A percentile compares a stretch with the other conserved stretches of the same genome.
Evolutionary conservation across 2,113 vertebrate species (phyloP).

Genomic region (Ammodytes dubius): DNA sequence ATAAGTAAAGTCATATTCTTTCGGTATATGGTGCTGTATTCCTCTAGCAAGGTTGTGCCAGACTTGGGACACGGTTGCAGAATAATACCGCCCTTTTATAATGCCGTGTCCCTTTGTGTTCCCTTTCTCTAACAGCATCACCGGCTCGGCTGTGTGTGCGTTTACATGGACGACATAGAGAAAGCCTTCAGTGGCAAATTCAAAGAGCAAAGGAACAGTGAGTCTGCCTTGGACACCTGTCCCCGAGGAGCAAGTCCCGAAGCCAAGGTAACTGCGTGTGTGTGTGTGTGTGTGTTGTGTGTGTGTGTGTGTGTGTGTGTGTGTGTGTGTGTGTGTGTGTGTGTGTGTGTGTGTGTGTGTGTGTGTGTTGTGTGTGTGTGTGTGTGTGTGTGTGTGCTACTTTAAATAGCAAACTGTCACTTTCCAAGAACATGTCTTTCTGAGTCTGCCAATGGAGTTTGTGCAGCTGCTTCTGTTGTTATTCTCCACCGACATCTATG

Average conservation of each 20-base stretch:
- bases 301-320: no score
- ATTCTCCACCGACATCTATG: constrained; percentile 40
- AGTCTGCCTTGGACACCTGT: constrained; percentile 92
- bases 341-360: no score
- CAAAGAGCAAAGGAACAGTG: constrained; percentile 91
- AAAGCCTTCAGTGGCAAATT: constrained; percentile 92
- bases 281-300: no score
- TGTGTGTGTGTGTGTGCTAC: constrained; percentile 2
- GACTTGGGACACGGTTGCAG: no score
- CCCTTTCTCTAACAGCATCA: constrained; percentile 86
- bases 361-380: no score
- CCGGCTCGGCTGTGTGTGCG: constrained; percentile 94
- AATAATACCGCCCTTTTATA: background rate
- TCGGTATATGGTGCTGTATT: background rate
- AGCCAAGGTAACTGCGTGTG: constrained; percentile 85
- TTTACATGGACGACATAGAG: constrained; percentile 98
- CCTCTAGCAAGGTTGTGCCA: background rate
- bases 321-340: no score
- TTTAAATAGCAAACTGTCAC: constrained; percentile 54
- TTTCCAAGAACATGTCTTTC: constrained; percentile 23
- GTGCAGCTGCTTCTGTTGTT: constrained; percentile 58
- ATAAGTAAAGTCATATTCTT: background rate
- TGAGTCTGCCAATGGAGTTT: constrained; percentile 17
- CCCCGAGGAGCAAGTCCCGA: constrained; percentile 92
- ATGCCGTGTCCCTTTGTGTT: background rate